Base-by-base conservation (phyloP, 2,113 vertebrate species). In the Oreochromis aureus region DNA sequence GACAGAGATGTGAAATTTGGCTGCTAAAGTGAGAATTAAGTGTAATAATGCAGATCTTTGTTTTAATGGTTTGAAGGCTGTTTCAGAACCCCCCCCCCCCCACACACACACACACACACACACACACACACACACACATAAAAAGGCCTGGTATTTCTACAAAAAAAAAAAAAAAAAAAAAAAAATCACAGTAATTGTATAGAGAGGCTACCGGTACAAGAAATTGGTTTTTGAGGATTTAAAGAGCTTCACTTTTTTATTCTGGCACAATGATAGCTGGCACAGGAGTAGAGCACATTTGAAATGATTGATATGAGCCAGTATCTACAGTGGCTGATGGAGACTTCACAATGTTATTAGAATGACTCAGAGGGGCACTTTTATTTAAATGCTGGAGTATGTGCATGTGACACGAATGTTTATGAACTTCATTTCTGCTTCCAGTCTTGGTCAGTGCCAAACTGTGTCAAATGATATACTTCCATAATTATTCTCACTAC, bases 261-360 rank as follows among this genome's bases (percentile, higher is more conserved):
- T 32, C 59, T 82, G 84, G 87, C 81, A 84, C 82, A 56, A 8
- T 18, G 82, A 36, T 2, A 3, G 41, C 87, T 81, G 80, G 85
- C 69, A 51, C 3, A 24, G 78, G 36, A 48, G 34, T 2, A 2
- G 13, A 81, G 80, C 34, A 46, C 69, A 59, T 87, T 63, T 46
- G 32, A 84, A 81, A 63, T 32, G 58, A 91, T 44, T 81, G 82
- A 80, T 73, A 59, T 6, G 82, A 87, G 87, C 54, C 90, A 80
- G 61, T 39, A 85, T 71, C 53, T 61, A 63, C 87, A 61, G 2
- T 19, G 55, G 63, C 87, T 76, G 79, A 91, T 91, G 44, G 78
- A 69, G 36, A 63, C 85, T 80, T 85, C 53, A 61, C 48, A 79
- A 44, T 53, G 16, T 54, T 85, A 84, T 30, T 30, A 73, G 7